Conservation (phyloP, 2,888 invertebrate species). For the Nesidiocoris tenuis region DNA sequence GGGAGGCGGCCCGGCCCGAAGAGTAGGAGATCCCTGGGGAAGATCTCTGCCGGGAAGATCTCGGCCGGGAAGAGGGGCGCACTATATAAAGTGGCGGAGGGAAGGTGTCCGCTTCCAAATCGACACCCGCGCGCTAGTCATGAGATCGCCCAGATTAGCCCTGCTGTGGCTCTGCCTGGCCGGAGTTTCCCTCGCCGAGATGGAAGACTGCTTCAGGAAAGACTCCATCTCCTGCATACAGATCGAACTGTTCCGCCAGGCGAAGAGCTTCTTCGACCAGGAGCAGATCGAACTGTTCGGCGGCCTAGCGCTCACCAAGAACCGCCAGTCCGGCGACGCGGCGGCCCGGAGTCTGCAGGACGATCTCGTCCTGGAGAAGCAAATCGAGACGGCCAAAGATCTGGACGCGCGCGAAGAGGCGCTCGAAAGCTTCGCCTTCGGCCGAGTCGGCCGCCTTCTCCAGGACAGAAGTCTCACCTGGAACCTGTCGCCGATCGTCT, state of each 20-base stretch:
- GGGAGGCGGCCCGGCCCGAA: neutral
- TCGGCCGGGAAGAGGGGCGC: neutral
- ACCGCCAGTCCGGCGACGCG: constrained; percentile 52
- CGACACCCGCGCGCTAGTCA: constrained; percentile 13
- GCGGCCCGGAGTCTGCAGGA: constrained; percentile 57
- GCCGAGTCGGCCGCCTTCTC: constrained; percentile 59
- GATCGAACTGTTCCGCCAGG: constrained; percentile 59
- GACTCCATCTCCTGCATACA: constrained; percentile 67
- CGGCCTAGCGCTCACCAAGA: constrained; percentile 56
- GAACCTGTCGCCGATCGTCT: constrained; percentile 57
- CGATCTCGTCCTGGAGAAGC: constrained; percentile 56
- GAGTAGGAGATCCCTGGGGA: neutral
- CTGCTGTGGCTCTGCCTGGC: constrained; percentile 9
- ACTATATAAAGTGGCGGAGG: neutral
- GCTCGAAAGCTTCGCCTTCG: constrained; percentile 61
- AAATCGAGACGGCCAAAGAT: constrained; percentile 54
- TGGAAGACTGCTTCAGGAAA: constrained; percentile 61
- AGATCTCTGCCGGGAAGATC: neutral
- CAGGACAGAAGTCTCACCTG: constrained; percentile 60
- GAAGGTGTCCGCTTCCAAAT: neutral
- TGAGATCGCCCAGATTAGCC: constrained; percentile 5
- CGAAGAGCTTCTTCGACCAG: constrained; percentile 62
- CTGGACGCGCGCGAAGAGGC: constrained; percentile 60
- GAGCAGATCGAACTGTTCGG: constrained; percentile 61
- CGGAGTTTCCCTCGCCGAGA: constrained; percentile 13